Conservation (phyloP, 1,140 invertebrate genomes). For the Drosophila nannoptera region DNA sequence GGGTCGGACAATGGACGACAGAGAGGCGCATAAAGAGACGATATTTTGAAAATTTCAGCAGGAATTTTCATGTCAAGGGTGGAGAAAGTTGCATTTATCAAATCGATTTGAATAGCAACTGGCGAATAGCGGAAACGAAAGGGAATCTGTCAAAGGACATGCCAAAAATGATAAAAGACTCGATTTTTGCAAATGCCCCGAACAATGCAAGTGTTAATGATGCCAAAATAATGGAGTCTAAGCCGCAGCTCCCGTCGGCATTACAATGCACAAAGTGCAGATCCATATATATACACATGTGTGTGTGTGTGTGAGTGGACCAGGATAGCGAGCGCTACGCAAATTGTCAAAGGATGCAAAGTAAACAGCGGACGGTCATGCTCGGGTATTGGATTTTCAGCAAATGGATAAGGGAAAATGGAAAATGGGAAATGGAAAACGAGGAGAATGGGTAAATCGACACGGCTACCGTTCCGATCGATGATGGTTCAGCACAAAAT, state of each 20-base stretch:
- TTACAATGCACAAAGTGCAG: conserved; percentile 70
- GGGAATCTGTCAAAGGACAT: conserved; percentile 36
- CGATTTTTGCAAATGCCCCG: conserved; percentile 1
- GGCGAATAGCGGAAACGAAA: conserved; percentile 11
- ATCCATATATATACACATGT: too few relatives aligned
- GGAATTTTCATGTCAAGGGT: conserved; percentile 35
- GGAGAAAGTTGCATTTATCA: conserved; percentile 45
- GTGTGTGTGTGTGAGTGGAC: too few relatives aligned
- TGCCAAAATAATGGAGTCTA: conserved; percentile 66
- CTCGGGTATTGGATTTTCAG: conserved; percentile 44
- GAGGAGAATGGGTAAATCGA: conserved; percentile 43
- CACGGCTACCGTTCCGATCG: conserved; percentile 44
- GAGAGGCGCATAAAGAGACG: conserved; percentile 3
- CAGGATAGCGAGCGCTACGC: conserved; percentile 22
- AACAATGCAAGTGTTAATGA: conserved; percentile 77
- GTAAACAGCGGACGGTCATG: conserved; percentile 51
- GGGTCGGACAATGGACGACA: conserved; percentile 15
- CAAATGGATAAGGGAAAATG: conserved; percentile 38
- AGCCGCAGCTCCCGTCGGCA: conserved; percentile 30
- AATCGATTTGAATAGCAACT: conserved; percentile 63
- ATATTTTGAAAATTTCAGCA: conserved; percentile 57
- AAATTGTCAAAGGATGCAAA: conserved; percentile 64
- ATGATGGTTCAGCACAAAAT: conserved; percentile 37
- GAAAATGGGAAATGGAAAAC: conserved; percentile 26
- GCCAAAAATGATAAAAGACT: conserved; percentile 11